phyloP scores from a whole-genome alignment of 92 coral and sea anemone genomes.

The Parazoanthus darwini region DNA sequence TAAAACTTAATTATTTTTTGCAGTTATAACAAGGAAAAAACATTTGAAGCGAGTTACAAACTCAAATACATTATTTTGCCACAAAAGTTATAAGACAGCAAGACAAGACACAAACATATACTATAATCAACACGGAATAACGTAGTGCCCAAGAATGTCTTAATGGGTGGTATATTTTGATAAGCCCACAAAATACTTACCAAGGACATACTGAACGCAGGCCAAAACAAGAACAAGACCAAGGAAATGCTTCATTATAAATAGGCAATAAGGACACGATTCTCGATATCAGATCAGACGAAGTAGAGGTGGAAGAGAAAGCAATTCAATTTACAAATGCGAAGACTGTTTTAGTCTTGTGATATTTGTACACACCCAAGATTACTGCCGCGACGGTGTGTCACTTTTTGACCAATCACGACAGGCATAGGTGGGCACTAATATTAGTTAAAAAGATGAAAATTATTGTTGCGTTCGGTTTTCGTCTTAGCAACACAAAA shows the following conservation, averaged over 20 bases:
- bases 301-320: background rate
- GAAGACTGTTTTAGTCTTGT: background rate
- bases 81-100: background rate
- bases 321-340: background rate
- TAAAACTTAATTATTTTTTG: no score
- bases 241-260: constrained; percentile 17
- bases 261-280: background rate
- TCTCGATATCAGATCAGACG: background rate
- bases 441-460: background rate
- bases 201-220: constrained; percentile 3
- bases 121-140: background rate
- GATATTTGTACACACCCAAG: background rate
- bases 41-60: background rate
- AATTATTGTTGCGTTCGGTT: background rate
- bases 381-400: background rate
- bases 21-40: no score
- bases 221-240: constrained; percentile 10
- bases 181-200: background rate
- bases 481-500: constrained; percentile 19
- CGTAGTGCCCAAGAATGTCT: background rate
- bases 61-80: background rate
- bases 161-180: background rate
- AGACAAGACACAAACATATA: background rate
- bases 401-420: constrained; percentile 1
- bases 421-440: background rate